Base-by-base conservation (phyloP, 1,140 invertebrate species). In the Meloidogyne hapla region DNA sequence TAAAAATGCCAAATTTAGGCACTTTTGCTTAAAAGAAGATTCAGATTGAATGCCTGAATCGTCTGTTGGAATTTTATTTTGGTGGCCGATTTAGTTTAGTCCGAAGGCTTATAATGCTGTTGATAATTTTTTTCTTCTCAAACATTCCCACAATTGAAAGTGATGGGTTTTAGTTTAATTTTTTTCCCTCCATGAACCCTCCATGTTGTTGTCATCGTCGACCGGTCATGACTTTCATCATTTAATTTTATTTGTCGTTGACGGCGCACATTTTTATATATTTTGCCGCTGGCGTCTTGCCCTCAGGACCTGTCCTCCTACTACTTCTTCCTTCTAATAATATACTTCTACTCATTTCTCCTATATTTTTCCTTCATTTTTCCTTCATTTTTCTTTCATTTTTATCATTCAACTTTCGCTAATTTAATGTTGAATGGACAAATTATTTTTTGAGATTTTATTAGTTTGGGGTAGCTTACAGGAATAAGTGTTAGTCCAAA, bases 201-300 rank as follows among this genome's bases (percentile, higher is more conserved):
- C 48, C 12, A 10, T n/a, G n/a, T 56, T n/a, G 4, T 56, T n/a
- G 48, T 42, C 6, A 9, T 56, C 6, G 48, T 56, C 48, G 48
- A 56, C 48, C 48, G 48, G 48, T 56, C 48, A 56, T 56, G 48
- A 56, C 48, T 56, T 56, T 56, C 48, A 56, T 56, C 48, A 56
- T 56, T 56, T 56, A n/a, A 5, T 56, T 56, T 21, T 33, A 33
- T 33, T 33, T 33, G 33, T 56, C 18, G 18, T 56, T 56, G n/a
- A 56, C 12, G 48, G 48, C 48, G 48, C 48, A 56, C 48, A 56
- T 33, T 33, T 33, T 6, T 33, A 33, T 33, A 33, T n/a, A 56
- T 56, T 56, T 56, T 56, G 48, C 48, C 6, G 48, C 48, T 56
- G 48, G 48, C 48, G 48, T n/a, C n/a, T 56, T 56, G 18, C 48